Evolutionary conservation across 1,140 invertebrate species (phyloP).

Genomic region (Geopemphigus sp.): DNA sequence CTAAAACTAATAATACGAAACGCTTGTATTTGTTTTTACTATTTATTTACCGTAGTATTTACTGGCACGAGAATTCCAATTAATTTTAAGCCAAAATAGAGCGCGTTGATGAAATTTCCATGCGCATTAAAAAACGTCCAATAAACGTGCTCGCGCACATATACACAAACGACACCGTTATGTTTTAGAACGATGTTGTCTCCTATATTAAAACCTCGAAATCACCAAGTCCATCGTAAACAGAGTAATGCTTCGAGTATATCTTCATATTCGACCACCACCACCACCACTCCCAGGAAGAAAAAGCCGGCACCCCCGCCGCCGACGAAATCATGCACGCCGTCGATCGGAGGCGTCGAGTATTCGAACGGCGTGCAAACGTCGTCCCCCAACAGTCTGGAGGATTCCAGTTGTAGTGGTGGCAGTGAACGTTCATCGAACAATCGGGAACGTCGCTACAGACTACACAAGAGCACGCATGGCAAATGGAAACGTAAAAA

Average conservation of each 20-base stretch:
- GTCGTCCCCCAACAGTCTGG: slow-evolving; percentile 25
- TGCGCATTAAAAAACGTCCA: too few relatives aligned
- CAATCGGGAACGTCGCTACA: slow-evolving; percentile 1
- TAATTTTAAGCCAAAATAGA: too few relatives aligned
- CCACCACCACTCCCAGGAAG: slow-evolving; percentile 28
- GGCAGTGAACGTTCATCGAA: slow-evolving; percentile 30
- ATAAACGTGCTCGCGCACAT: too few relatives aligned
- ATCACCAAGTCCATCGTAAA: slow-evolving; percentile 39
- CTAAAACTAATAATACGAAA: too few relatives aligned
- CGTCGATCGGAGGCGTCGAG: neutral
- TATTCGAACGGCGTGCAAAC: neutral
- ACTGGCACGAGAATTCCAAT: too few relatives aligned
- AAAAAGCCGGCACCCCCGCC: slow-evolving; percentile 36
- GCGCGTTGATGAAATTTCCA: too few relatives aligned
- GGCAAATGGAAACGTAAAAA: slow-evolving; percentile 75
- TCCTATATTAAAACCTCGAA: slow-evolving; percentile 1
- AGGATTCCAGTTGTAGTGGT: slow-evolving; percentile 39
- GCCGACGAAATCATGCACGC: slow-evolving; percentile 8
- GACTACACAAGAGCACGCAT: slow-evolving; percentile 61
- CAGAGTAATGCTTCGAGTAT: slow-evolving; percentile 37
- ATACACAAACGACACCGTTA: too few relatives aligned
- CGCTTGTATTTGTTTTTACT: too few relatives aligned
- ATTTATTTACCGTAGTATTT: too few relatives aligned
- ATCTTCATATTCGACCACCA: slow-evolving; percentile 31
- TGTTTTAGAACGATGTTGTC: slow-evolving; percentile 32